Conservation (phyloP, 2,888 invertebrate species). For the Branchipolynoe longqiensis region DNA sequence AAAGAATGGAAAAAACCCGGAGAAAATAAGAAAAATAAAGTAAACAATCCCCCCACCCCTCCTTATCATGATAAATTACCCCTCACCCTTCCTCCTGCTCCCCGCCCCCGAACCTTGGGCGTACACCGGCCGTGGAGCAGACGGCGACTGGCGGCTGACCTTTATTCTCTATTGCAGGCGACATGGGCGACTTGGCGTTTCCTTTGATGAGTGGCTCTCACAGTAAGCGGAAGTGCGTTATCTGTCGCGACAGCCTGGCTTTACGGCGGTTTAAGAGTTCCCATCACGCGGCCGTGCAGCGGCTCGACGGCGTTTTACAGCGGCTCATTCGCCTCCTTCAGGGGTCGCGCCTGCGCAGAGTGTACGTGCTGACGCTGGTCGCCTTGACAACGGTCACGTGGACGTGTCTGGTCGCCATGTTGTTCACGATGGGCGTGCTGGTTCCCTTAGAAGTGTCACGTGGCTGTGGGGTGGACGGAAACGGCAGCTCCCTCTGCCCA, state of each 20-base stretch:
- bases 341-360: constrained; percentile 22
- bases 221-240: constrained; percentile 14
- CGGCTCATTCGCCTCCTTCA: constrained; percentile 5
- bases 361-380: constrained; percentile 48
- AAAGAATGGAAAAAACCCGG: no score
- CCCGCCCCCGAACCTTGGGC: no score
- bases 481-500: constrained; percentile 21
- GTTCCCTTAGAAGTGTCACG: constrained; percentile 27
- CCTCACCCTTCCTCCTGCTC: no score
- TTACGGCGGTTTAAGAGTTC: not conserved
- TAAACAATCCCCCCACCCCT: no score
- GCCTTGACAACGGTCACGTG: constrained; percentile 56
- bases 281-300: not conserved
- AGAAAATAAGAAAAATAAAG: no score
- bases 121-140: no score
- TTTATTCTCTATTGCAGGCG: not conserved
- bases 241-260: constrained; percentile 3
- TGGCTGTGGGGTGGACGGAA: not conserved
- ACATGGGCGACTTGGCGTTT: constrained; percentile 7
- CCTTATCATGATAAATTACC: no score
- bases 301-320: not conserved
- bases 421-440: constrained; percentile 38
- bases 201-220: not conserved
- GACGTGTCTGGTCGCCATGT: constrained; percentile 51
- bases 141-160: no score